These are phyloP conservation scores for Hipparchia sbordonii DNA, from an alignment of 2,888 invertebrate species.

Conservation along the genomic window DNA sequence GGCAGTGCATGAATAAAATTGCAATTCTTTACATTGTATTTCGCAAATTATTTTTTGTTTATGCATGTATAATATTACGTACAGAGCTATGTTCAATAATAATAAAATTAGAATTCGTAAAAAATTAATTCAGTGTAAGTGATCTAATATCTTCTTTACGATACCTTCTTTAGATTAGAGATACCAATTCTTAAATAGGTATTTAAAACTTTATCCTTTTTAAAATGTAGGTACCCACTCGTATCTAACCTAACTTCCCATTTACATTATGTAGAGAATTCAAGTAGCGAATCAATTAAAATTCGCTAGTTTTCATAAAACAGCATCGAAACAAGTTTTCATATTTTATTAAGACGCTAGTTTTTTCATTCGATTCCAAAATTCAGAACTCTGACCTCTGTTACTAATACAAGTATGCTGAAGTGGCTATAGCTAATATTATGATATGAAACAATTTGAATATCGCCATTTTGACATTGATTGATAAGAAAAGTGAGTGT, in stretches of 20 bases:
- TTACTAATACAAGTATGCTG: too few relatives aligned
- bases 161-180: constrained; percentile 28
- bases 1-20: constrained; percentile 66
- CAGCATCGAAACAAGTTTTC: constrained; percentile 23
- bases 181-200: constrained; percentile 9
- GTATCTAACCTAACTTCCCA: constrained; percentile 18
- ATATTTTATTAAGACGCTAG: constrained; percentile 28
- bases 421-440: too few relatives aligned
- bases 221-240: constrained; percentile 9
- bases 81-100: not conserved
- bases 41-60: constrained; percentile 27
- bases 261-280: constrained; percentile 23
- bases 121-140: not conserved
- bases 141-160: not conserved
- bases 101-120: not conserved
- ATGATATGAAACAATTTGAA: too few relatives aligned
- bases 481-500: too few relatives aligned
- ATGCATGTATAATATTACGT: constrained; percentile 34
- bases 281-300: constrained; percentile 31
- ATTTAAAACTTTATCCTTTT: constrained; percentile 24
- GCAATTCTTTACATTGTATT: constrained; percentile 41
- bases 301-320: constrained; percentile 39
- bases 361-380: constrained; percentile 23
- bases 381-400: too few relatives aligned
- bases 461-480: too few relatives aligned